Conservation (phyloP, 2,888 invertebrate genomes). For the Acronicta leporina region DNA sequence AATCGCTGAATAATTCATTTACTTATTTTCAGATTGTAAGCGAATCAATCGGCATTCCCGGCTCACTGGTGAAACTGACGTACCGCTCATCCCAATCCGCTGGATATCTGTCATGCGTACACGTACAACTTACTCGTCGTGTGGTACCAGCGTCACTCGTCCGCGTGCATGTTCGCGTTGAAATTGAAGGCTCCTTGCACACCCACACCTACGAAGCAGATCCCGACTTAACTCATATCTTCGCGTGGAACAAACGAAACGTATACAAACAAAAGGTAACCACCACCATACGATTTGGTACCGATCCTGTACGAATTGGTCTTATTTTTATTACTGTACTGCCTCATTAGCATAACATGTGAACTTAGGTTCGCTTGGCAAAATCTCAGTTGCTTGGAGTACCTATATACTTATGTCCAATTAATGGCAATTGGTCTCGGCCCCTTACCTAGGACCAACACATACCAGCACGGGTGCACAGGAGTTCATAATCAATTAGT, state of each 20-base stretch:
- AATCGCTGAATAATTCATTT: background rate
- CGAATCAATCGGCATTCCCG: constrained; percentile 97
- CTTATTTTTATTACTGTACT: too few relatives aligned
- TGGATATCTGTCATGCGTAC: constrained; percentile 97
- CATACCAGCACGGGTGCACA: too few relatives aligned
- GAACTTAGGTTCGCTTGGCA: too few relatives aligned
- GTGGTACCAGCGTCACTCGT: constrained; percentile 94
- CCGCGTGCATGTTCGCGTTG: constrained; percentile 97
- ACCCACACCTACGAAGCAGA: constrained; percentile 98
- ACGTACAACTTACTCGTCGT: constrained; percentile 95
- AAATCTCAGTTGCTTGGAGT: too few relatives aligned
- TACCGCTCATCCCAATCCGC: constrained; percentile 98
- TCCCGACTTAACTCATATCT: constrained; percentile 97
- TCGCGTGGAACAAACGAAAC: constrained; percentile 99
- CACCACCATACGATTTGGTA: background rate
- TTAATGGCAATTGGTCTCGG: too few relatives aligned
- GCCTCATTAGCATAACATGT: too few relatives aligned
- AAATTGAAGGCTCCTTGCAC: constrained; percentile 97
- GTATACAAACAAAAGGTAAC: constrained; percentile 97
- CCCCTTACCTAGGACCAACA: too few relatives aligned
- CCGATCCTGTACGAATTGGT: background rate
- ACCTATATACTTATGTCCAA: too few relatives aligned
- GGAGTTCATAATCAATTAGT: too few relatives aligned
- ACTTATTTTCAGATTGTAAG: constrained; percentile 94
- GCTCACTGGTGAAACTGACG: constrained; percentile 97